A percentile compares a stretch with the other conserved stretches of the same genome.
These are phyloP conservation scores for Tipula confusa DNA, from an alignment of 2,888 invertebrate genomes.

Conservation along the genomic window DNA sequence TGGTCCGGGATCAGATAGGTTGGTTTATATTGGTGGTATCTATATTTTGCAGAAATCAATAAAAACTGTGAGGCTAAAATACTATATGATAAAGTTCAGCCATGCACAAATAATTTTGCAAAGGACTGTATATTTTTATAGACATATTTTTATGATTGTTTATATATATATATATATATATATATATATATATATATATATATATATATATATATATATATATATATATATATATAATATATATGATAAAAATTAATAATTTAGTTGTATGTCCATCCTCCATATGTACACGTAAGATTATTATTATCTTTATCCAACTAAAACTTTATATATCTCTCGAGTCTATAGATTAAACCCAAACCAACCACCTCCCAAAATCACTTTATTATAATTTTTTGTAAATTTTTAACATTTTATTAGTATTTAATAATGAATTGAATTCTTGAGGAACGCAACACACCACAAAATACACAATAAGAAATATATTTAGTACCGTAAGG, in stretches of 20 bases:
- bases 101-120: too few relatives aligned
- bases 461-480: neutral
- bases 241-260: constrained; percentile 14
- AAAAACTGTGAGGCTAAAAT: too few relatives aligned
- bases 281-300: neutral
- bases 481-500: neutral
- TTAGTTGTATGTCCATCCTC: constrained; percentile 25
- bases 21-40: too few relatives aligned
- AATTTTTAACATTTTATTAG: neutral
- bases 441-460: neutral
- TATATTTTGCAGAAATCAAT: too few relatives aligned
- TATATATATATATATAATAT: neutral
- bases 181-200: too few relatives aligned
- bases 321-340: neutral
- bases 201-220: too few relatives aligned
- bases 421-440: neutral
- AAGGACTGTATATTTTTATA: too few relatives aligned
- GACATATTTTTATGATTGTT: too few relatives aligned
- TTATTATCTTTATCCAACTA: neutral
- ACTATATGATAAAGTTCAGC: too few relatives aligned
- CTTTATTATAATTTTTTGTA: neutral
- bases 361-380: constrained; percentile 7
- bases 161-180: too few relatives aligned
- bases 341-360: neutral
- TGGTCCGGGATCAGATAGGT: too few relatives aligned